Base-by-base conservation (phyloP, 2,797 vertebrate genomes). In the Pangasius djambal region DNA sequence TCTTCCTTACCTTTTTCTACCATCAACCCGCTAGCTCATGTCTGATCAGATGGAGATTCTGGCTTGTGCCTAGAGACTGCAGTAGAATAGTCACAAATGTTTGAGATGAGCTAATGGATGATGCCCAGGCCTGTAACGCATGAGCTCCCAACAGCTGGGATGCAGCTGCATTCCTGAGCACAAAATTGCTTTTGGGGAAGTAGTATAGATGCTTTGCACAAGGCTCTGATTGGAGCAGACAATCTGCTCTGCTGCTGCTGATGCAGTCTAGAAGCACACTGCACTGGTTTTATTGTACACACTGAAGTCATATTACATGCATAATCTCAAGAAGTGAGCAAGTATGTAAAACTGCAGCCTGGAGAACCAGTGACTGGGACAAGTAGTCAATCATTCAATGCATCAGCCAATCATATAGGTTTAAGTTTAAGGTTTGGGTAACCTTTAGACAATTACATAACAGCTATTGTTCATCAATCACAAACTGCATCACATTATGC, bases 151-250 rank as follows among this genome's bases (percentile, higher is more conserved):
- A 92, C 90, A 89, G 88, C 89, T 91, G 90, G 89, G 59, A 81
- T 69, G 86, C 61, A 84, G 48, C 86, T 88, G 90, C 88, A 90
- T 90, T 85, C 83, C 89, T 86, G 59, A 69, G 83, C 44, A 87
- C 44, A 61, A 85, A 92, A 92, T 83, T 87, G 89, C 88, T 86
- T 91, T 67, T 78, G 89, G 89, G 89, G 89, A 90, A 91, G 57
- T 85, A 81, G 83, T 83, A 50, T 70, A 83, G 88, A 85, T 78
- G 72, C 52, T 88, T 88, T 87, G 52, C 84, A 52, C 83, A 59
- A 34, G n/a, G 40, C 83, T 74, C 22, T 89, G 89, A 89, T 87
- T 90, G 87, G 87, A 44, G 48, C 91, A 89, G 88, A 83, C 44
- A 88, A 55, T 84, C 61, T 67, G 82, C 18, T 50, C 28, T 16